Percentiles rank a stretch among this genome's conserved stretches.
Evolutionary conservation across 2,797 vertebrate species (phyloP).

Genomic region (Chaetophractus vellerosus): DNA sequence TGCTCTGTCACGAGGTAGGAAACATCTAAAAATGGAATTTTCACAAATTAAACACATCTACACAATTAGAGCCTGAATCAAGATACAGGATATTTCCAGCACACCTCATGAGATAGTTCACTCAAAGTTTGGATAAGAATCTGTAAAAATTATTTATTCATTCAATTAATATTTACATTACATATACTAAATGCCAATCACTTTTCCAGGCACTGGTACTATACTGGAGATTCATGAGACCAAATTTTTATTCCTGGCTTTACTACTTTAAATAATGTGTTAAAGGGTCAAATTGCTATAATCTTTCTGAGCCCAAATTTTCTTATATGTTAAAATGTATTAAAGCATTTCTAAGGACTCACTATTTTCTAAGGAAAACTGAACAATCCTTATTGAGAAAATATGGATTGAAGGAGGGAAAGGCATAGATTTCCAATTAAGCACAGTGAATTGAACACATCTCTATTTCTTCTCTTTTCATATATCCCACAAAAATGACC

Average conservation of each 20-base stretch:
- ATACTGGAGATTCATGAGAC: neutral
- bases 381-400: neutral
- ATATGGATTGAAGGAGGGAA: neutral
- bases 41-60: neutral
- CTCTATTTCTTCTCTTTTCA: neutral
- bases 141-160: neutral
- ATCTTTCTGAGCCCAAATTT: slow-evolving; percentile 22
- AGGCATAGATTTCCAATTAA: neutral
- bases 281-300: too few species aligned
- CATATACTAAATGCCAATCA: neutral
- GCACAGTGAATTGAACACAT: neutral
- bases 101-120: neutral
- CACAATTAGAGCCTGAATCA: neutral
- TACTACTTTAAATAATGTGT: too few species aligned
- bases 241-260: neutral
- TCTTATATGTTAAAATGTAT: neutral
- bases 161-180: neutral
- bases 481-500: neutral
- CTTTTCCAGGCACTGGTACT: neutral
- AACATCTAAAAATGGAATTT: neutral
- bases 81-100: neutral
- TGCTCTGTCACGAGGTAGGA: neutral
- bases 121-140: neutral
- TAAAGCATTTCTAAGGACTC: slow-evolving; percentile 23
- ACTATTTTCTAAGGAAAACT: slow-evolving; percentile 9